phyloP scores from a whole-genome alignment of 2,888 invertebrate genomes.

The Acrocyrtus sp. region DNA sequence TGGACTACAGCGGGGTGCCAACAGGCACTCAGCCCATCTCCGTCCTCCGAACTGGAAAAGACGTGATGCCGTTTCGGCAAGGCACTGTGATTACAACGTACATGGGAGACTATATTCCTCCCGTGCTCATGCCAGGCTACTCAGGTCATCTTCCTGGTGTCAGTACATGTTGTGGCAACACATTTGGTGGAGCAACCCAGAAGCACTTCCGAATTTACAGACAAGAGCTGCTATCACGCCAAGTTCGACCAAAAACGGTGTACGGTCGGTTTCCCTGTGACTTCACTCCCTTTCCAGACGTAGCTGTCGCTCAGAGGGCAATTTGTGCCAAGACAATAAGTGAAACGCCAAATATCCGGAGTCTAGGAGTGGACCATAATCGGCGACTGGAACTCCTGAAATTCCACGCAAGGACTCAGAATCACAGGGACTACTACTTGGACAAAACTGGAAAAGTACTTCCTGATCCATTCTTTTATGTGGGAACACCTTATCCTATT shows the following conservation, averaged over 20 bases:
- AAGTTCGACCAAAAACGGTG: slow-evolving; percentile 58
- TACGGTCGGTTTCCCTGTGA: slow-evolving; percentile 59
- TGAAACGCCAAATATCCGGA: slow-evolving; percentile 56
- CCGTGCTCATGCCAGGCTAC: slow-evolving; percentile 58
- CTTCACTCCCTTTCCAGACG: slow-evolving; percentile 60
- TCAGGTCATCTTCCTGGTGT: slow-evolving; percentile 38
- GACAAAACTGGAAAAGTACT: slow-evolving; percentile 56
- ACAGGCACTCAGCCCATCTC: slow-evolving; percentile 45
- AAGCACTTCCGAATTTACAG: slow-evolving; percentile 58
- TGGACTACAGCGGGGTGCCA: slow-evolving; percentile 45
- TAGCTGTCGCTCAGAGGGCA: slow-evolving; percentile 50
- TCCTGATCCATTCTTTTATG: slow-evolving; percentile 54
- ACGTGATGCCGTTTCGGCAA: slow-evolving; percentile 60
- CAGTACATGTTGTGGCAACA: slow-evolving; percentile 50
- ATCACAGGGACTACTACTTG: slow-evolving; percentile 60
- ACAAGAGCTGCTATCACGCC: slow-evolving; percentile 55
- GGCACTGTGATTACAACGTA: slow-evolving; percentile 55
- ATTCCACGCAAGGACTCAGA: slow-evolving; percentile 52
- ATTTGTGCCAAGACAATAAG: slow-evolving; percentile 44
- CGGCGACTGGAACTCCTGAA: slow-evolving; percentile 35
- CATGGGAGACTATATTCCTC: slow-evolving; percentile 60
- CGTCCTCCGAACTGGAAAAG: slow-evolving; percentile 53
- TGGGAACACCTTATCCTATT: slow-evolving; percentile 57
- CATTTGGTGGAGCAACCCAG: slow-evolving; percentile 52
- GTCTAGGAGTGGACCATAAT: slow-evolving; percentile 50